phyloP scores from a whole-genome alignment of 2,113 vertebrate genomes.

The Semnopithecus entellus region DNA sequence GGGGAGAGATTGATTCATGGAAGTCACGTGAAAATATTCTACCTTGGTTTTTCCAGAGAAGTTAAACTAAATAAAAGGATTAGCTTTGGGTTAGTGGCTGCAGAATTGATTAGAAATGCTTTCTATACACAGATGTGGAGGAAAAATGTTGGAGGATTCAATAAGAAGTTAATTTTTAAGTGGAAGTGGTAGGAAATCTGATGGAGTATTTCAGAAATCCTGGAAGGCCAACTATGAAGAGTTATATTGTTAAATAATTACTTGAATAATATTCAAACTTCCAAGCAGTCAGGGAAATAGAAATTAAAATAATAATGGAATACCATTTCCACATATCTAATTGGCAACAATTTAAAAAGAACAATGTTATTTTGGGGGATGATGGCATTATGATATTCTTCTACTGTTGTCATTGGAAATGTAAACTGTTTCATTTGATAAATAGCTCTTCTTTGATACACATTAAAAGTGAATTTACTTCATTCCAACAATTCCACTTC shows the following conservation, averaged over 20 bases:
- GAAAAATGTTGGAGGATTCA: background rate
- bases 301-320: background rate
- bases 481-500: background rate
- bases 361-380: background rate
- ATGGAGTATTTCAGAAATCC: no score
- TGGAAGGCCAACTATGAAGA: background rate
- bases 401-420: background rate
- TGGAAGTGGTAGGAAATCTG: background rate
- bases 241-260: background rate
- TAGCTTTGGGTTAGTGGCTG: background rate
- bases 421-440: background rate
- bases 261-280: background rate
- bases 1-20: fast-evolving
- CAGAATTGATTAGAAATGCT: background rate
- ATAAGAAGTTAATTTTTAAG: background rate
- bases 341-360: background rate
- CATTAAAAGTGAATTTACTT: background rate
- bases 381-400: fast-evolving
- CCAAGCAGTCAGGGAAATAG: background rate
- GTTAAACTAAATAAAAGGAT: background rate
- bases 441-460: background rate
- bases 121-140: background rate
- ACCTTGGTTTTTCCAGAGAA: background rate
- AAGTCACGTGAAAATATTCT: background rate
- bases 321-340: background rate